phyloP scores from a whole-genome alignment of 2,797 vertebrate genomes.

The Scolopax bukidnonensis region DNA sequence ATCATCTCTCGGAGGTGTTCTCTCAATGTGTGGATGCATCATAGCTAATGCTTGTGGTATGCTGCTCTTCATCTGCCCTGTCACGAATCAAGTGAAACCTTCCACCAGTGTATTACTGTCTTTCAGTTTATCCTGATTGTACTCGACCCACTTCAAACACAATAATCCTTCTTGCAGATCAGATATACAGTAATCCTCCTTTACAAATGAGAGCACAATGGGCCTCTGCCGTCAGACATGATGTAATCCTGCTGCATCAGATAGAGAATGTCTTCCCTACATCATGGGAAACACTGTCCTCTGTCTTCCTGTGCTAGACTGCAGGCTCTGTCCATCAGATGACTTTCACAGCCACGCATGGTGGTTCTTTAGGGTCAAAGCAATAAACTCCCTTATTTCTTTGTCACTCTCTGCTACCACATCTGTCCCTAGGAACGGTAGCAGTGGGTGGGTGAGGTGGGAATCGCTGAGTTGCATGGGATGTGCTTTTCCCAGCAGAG shows the following conservation, averaged over 20 bases:
- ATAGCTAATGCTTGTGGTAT: not conserved
- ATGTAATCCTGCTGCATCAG: slow-evolving; percentile 59
- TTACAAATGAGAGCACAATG: slow-evolving; percentile 53
- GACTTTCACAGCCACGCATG: not conserved
- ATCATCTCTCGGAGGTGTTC: not conserved
- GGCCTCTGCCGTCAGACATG: slow-evolving; percentile 51
- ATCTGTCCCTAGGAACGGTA: not conserved
- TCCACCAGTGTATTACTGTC: not conserved
- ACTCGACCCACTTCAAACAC: slow-evolving; percentile 7
- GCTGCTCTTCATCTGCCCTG: not conserved
- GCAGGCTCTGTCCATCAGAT: not conserved
- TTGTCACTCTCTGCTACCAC: not conserved
- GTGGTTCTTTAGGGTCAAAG: not conserved
- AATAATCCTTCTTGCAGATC: slow-evolving; percentile 66
- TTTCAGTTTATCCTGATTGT: not conserved
- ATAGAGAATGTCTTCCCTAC: not conserved
- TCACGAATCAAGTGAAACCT: slow-evolving; percentile 3
- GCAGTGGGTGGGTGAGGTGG: not conserved
- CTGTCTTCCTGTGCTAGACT: not conserved
- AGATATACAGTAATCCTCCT: slow-evolving; percentile 66
- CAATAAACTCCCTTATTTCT: not conserved
- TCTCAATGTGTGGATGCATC: rapidly evolving
- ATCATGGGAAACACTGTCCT: not conserved
- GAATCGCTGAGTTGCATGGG: rapidly evolving
- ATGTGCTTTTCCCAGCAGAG: not conserved